Conservation (phyloP, 2,113 vertebrate genomes). For the Bettongia penicillata region DNA sequence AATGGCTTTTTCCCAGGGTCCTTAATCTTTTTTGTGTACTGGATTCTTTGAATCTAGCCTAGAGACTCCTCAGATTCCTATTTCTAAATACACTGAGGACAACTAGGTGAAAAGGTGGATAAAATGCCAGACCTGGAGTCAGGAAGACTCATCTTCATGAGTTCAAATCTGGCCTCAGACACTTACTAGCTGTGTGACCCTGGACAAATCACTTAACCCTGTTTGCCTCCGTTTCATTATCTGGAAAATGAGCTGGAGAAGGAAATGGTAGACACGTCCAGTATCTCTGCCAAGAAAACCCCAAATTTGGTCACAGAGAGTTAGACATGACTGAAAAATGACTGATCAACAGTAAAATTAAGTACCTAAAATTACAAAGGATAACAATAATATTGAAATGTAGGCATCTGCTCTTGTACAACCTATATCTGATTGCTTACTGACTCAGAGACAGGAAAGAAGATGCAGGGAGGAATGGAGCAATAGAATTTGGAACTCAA, state of each 20-base stretch:
- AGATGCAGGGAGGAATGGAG: no score
- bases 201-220: no score
- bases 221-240: no score
- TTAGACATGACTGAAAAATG: neutral
- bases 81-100: neutral
- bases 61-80: neutral
- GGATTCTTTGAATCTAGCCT: neutral
- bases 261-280: no score
- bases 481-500: neutral
- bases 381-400: neutral
- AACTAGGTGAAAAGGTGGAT: neutral
- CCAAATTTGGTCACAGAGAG: no score
- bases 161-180: no score
- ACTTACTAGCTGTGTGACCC: no score
- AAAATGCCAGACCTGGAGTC: no score
- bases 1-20: neutral
- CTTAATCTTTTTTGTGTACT: neutral
- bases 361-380: neutral
- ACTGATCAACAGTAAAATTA: neutral
- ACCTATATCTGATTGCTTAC: neutral
- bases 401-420: neutral
- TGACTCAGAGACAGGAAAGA: neutral
- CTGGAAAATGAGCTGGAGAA: no score
- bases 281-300: no score
- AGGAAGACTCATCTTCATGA: no score